phyloP scores from a whole-genome alignment of 2,113 vertebrate species.

The Elephas maximus region DNA sequence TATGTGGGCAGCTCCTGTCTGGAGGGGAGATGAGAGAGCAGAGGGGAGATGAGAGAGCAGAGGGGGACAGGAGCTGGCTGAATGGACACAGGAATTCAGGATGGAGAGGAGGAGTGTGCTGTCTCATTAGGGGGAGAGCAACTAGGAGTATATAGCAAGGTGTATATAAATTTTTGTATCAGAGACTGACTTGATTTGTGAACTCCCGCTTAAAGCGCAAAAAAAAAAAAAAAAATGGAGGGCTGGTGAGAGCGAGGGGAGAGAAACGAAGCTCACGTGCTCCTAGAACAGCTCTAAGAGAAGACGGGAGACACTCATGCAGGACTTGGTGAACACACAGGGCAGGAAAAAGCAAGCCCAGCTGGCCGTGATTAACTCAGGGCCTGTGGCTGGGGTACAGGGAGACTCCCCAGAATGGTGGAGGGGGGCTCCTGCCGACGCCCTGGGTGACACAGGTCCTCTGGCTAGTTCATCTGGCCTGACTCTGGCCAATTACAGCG shows the following conservation, averaged over 20 bases:
- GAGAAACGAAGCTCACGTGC: neutral
- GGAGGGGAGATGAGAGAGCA: no score
- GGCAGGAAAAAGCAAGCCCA: neutral
- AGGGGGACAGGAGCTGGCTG: no score
- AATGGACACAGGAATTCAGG: no score
- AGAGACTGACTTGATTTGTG: no score
- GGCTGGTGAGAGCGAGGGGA: neutral
- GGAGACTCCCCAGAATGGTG: neutral
- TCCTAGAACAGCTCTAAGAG: neutral
- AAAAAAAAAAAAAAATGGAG: neutral
- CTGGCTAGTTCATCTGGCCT: neutral
- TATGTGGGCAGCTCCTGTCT: no score
- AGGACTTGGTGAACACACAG: neutral
- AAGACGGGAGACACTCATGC: neutral
- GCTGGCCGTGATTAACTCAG: neutral
- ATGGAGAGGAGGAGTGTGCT: no score
- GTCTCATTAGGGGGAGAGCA: no score
- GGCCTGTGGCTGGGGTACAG: fast-evolving
- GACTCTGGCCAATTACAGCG: neutral
- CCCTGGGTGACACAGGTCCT: neutral
- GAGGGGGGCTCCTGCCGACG: neutral
- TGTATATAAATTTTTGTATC: no score
- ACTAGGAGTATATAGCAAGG: no score
- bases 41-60: no score
- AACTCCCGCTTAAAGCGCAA: no score